A percentile compares a stretch with the other conserved stretches of the same genome.
These are phyloP conservation scores for Drosophila tripunctata DNA, from an alignment of 2,888 invertebrate species.

Conservation along the genomic window DNA sequence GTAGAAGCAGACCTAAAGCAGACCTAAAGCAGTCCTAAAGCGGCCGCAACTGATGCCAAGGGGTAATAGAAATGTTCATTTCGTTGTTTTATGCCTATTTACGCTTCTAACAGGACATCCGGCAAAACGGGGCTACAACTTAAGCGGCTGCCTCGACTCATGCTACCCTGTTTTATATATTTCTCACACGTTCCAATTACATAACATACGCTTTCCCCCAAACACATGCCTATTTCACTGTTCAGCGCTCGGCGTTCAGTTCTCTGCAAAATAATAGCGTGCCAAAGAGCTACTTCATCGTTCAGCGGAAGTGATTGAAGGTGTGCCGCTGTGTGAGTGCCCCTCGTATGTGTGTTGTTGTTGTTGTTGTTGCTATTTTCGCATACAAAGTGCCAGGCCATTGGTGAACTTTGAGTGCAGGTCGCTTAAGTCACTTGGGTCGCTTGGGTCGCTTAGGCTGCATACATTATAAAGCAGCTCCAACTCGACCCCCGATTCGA, in stretches of 20 bases:
- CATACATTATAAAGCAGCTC: slow-evolving; percentile 38
- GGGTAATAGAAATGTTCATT: slow-evolving; percentile 77
- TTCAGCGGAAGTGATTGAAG: slow-evolving; percentile 84
- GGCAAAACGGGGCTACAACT: slow-evolving; percentile 71
- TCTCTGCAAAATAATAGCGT: slow-evolving; percentile 82
- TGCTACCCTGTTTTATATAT: slow-evolving; percentile 72
- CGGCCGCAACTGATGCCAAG: slow-evolving; percentile 1
- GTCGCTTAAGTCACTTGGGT: slow-evolving; percentile 58
- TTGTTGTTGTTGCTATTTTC: slow-evolving; percentile 59
- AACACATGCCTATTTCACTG: not conserved
- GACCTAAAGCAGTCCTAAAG: slow-evolving; percentile 13
- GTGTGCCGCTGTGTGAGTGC: slow-evolving; percentile 61
- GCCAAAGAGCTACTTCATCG: slow-evolving; percentile 83
- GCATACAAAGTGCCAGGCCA: slow-evolving; percentile 63
- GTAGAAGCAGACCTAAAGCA: not conserved
- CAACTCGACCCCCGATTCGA: slow-evolving; percentile 2
- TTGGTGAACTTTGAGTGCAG: slow-evolving; percentile 77
- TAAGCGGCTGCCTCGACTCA: slow-evolving; percentile 52
- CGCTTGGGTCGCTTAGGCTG: slow-evolving; percentile 42
- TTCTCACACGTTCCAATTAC: slow-evolving; percentile 84
- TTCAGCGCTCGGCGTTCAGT: too few relatives aligned
- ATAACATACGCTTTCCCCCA: slow-evolving; percentile 36
- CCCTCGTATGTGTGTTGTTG: slow-evolving; percentile 14
- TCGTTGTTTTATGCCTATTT: slow-evolving; percentile 80
- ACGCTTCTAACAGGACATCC: slow-evolving; percentile 78